Evolutionary conservation across 2,113 vertebrate genomes (phyloP).

Genomic region (Psammodynastes pulverulentus): DNA sequence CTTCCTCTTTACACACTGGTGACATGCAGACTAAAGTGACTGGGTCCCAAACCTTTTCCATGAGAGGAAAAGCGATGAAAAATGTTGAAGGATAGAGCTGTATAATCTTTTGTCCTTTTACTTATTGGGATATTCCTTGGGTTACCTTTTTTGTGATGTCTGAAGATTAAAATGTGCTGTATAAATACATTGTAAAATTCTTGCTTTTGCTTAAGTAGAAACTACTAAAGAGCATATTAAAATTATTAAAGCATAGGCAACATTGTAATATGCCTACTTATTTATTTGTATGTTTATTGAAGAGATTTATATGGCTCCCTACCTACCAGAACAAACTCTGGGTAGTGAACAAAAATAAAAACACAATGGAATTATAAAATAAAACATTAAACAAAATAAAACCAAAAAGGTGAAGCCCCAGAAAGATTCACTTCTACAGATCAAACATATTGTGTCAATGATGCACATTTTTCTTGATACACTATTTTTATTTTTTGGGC

Average conservation of each 20-base stretch:
- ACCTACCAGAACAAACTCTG: background rate
- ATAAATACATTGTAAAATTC: background rate
- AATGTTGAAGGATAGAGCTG: background rate
- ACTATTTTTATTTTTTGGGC: background rate
- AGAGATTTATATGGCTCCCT: background rate
- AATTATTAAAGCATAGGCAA: background rate
- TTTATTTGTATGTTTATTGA: background rate
- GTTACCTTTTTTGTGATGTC: background rate
- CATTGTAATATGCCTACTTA: background rate
- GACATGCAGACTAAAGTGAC: background rate
- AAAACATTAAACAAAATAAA: background rate
- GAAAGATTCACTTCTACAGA: background rate
- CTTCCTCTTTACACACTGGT: background rate
- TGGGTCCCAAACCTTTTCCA: background rate
- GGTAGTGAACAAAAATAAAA: background rate
- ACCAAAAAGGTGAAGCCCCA: background rate
- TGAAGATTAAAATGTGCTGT: background rate
- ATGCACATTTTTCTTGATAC: background rate
- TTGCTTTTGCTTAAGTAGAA: background rate
- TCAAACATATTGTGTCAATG: background rate
- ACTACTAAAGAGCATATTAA: background rate
- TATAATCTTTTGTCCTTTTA: background rate
- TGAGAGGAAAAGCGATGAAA: background rate
- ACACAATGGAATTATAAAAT: background rate
- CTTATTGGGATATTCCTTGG: background rate